phyloP scores from a whole-genome alignment of 2,113 vertebrate species.

The Callithrix jacchus region DNA sequence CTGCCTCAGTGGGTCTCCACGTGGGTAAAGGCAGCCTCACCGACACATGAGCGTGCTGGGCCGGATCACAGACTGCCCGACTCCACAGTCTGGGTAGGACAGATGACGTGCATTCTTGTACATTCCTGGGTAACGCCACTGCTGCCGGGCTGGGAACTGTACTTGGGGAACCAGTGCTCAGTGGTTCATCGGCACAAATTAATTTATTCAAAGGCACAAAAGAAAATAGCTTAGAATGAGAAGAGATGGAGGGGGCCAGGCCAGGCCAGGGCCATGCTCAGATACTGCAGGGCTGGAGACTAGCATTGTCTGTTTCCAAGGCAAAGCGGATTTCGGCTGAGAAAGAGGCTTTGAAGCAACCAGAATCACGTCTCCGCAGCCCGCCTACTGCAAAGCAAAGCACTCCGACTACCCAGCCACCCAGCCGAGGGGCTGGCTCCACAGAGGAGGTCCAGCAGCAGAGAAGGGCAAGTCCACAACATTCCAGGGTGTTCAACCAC shows the following conservation, averaged over 20 bases:
- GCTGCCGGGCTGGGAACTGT: neutral
- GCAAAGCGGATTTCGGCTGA: neutral
- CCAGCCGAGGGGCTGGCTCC: neutral
- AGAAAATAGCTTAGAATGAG: neutral
- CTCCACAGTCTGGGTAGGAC: accelerated
- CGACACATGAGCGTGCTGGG: too few relatives aligned
- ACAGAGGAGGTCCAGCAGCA: neutral
- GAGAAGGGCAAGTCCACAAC: accelerated
- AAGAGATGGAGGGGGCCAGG: neutral
- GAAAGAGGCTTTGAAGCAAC: neutral
- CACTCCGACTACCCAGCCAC: accelerated
- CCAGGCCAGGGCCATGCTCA: neutral
- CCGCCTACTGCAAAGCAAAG: neutral
- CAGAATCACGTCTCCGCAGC: accelerated
- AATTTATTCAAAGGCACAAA: neutral
- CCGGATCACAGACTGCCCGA: accelerated
- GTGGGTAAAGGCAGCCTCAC: too few relatives aligned
- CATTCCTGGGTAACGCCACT: neutral
- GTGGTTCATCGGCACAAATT: accelerated
- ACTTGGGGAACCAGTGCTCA: neutral
- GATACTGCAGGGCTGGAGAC: neutral
- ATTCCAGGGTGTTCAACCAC: neutral
- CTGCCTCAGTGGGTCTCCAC: neutral
- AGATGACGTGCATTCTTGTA: accelerated
- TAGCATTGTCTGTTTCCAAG: neutral